A percentile compares a stretch with the other conserved stretches of the same genome.
Conservation (phyloP, 2,888 invertebrate species). For the Maniola hyperantus region DNA sequence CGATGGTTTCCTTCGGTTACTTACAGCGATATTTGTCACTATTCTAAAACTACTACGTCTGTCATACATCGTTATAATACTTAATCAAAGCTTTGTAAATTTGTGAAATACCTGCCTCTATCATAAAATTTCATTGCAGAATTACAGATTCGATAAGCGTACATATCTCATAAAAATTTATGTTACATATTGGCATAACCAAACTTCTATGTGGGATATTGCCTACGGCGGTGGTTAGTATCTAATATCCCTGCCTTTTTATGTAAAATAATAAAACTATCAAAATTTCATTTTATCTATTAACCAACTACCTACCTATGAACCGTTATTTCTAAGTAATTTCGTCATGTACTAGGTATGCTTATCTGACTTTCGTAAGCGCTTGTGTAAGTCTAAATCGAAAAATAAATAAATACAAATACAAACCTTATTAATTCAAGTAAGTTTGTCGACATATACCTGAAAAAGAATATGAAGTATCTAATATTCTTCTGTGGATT, state of each 20-base stretch:
- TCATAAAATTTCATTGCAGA: conserved; percentile 26
- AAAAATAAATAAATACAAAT: too few species aligned
- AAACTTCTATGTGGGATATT: conserved; percentile 1
- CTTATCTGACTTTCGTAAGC: too few species aligned
- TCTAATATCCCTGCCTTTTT: neutral
- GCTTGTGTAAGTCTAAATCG: too few species aligned
- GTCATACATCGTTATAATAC: neutral
- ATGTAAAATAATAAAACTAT: neutral
- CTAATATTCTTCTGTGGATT: too few species aligned
- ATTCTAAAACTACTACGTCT: too few species aligned
- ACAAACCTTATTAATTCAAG: too few species aligned
- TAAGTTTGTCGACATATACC: neutral
- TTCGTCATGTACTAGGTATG: too few species aligned
- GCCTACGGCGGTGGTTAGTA: neutral
- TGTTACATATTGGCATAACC: conserved; percentile 9
- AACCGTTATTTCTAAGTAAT: neutral
- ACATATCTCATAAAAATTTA: conserved; percentile 18
- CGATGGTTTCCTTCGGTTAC: too few species aligned
- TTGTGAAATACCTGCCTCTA: conserved; percentile 21
- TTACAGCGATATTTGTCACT: too few species aligned
- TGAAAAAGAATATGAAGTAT: too few species aligned
- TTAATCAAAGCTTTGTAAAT: conserved; percentile 20
- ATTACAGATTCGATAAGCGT: conserved; percentile 36
- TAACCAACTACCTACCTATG: neutral
- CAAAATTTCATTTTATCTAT: neutral